Base-by-base conservation (phyloP, 2,797 vertebrate species). In the Tapirus indicus region DNA sequence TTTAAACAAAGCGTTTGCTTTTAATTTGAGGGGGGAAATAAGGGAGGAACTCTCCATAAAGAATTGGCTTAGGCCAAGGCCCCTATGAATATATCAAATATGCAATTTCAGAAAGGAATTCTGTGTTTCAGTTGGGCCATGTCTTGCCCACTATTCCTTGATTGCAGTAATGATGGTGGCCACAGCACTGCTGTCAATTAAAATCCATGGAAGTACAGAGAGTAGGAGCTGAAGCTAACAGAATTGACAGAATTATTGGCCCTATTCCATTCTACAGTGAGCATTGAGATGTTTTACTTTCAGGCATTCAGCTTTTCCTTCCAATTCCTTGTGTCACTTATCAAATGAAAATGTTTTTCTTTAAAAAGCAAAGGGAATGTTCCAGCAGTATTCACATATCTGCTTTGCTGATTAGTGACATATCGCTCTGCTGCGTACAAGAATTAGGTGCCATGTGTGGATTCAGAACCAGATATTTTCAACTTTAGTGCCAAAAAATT, bases 351-450 rank as follows among this genome's bases (percentile, higher is more conserved):
- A 17, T 58, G 8, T 79, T n/a, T 82, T 85, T 92, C 14, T 83
- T 86, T 87, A 56, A 93, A 74, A 94, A 35, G 3, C 49, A 68
- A 78, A 91, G 9, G 11, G 9, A 78, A 41, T 5, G 23, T 82
- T 49, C 27, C 20, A 95, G 25, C 27, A 58, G 12, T 74, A n/a
- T 7, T 68, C 27, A 3, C 21, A 17, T 60, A 64, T 49, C 52
- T 82, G 14, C 2, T 96, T 95, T 89, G n/a, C 20, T 79, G 27
- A 88, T 93, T 91, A 78, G 12, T 47, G 78, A 69, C 74, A 83
- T 25, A n/a, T 49, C 88, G 16, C 92, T 72, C 64, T 35, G 1
- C 32, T 64, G 21, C 35, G 32, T 52, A 93, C 21, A 88, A 83
- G 16, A 94, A 82, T 77, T 86, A 66, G 79, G 25, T 89, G 5